Percentiles rank a stretch among this genome's conserved stretches.
These are phyloP conservation scores for Gopherus evgoodei DNA, from an alignment of 2,113 vertebrate genomes.

Conservation along the genomic window DNA sequence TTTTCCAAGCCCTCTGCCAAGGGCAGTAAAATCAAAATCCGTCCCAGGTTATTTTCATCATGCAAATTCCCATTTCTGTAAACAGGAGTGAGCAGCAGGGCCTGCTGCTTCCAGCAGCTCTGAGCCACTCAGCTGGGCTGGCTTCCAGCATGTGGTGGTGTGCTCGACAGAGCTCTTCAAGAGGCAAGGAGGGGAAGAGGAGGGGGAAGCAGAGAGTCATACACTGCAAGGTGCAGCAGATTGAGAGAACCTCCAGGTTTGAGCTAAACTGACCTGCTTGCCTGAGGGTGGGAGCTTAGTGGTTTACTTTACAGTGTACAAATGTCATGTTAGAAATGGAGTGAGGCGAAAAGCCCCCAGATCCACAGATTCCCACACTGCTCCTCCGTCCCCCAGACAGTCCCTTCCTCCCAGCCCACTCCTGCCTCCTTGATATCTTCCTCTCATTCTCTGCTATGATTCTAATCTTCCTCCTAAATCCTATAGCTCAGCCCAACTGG, in stretches of 20 bases:
- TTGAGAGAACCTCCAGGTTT: fast-evolving
- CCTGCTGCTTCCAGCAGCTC: neutral
- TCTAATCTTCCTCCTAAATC: neutral
- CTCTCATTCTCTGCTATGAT: neutral
- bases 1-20: conserved; percentile 87
- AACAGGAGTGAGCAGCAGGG: conserved; percentile 74
- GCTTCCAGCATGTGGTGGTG: neutral
- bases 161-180: neutral
- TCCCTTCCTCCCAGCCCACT: fast-evolving
- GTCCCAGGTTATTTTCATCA: conserved; percentile 86
- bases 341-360: neutral
- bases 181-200: neutral
- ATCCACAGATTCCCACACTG: neutral
- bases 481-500: neutral
- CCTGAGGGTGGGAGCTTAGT: neutral
- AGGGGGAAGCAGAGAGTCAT: neutral
- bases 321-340: neutral
- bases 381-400: neutral
- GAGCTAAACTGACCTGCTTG: neutral
- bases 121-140: neutral
- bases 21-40: conserved; percentile 85
- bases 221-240: conserved; percentile 17
- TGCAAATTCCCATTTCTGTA: conserved; percentile 87
- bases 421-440: neutral
- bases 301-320: neutral